Percentiles rank a stretch among this genome's conserved stretches.
These are phyloP conservation scores for Galleria mellonella DNA, from an alignment of 1,140 invertebrate genomes.

Conservation along the genomic window DNA sequence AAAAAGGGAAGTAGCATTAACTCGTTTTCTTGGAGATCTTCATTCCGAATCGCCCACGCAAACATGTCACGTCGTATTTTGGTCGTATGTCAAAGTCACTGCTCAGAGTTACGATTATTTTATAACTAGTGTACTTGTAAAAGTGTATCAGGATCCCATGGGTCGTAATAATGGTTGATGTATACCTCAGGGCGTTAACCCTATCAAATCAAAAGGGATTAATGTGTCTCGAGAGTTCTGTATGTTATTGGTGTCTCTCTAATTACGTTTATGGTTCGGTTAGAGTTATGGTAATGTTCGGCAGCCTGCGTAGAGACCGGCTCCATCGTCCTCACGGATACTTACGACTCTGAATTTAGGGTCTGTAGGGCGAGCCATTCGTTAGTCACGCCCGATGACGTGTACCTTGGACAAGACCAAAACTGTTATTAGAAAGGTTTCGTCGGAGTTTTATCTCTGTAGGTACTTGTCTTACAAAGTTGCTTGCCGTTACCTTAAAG, in stretches of 20 bases:
- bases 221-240: constrained; percentile 57
- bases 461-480: constrained; percentile 55
- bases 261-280: constrained; percentile 60
- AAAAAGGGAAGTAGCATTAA: constrained; percentile 16
- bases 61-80: constrained; percentile 11
- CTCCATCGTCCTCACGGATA: constrained; percentile 54
- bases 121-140: constrained; percentile 22
- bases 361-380: constrained; percentile 73
- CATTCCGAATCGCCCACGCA: constrained; percentile 21
- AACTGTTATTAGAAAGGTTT: constrained; percentile 68
- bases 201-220: constrained; percentile 55
- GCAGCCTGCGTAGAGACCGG: constrained; percentile 51
- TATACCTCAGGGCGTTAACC: constrained; percentile 43
- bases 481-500: constrained; percentile 19
- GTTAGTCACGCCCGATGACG: constrained; percentile 71
- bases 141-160: constrained; percentile 30
- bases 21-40: constrained; percentile 18
- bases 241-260: constrained; percentile 61
- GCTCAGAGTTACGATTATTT: constrained; percentile 30
- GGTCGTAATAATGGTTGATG: constrained; percentile 37
- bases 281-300: constrained; percentile 68
- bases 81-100: constrained; percentile 15
- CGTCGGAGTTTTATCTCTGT: constrained; percentile 26
- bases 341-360: constrained; percentile 73
- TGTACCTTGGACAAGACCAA: constrained; percentile 74